phyloP scores from a whole-genome alignment of 2,113 vertebrate genomes.

The Dromiciops gliroides region DNA sequence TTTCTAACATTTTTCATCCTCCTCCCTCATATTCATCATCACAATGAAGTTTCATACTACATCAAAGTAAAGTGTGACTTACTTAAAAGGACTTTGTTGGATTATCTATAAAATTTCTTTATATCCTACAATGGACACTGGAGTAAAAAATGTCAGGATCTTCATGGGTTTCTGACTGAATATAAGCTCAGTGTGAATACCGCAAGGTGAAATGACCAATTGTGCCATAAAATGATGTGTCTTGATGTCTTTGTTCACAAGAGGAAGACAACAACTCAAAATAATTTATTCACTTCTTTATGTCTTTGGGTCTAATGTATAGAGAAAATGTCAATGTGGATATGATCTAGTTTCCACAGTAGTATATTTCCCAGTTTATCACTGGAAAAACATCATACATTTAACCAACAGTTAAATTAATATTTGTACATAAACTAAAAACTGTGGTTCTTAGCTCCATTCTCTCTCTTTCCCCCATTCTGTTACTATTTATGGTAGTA shows the following conservation, averaged over 20 bases:
- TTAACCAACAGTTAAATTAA: neutral
- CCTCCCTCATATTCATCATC: neutral
- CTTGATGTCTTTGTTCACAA: neutral
- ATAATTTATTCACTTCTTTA: neutral
- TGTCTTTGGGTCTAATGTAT: neutral
- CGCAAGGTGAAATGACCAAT: neutral
- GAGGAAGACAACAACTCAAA: neutral
- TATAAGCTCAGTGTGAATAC: neutral
- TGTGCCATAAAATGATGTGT: neutral
- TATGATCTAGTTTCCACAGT: neutral
- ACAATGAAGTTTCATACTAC: neutral
- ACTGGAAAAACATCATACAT: neutral
- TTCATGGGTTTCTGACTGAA: neutral
- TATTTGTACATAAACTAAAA: neutral
- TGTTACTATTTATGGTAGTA: neutral
- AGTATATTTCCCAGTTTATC: neutral
- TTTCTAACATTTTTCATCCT: neutral
- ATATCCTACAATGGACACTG: neutral
- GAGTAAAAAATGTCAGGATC: neutral
- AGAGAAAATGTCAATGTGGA: neutral
- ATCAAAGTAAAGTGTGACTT: neutral
- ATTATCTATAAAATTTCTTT: neutral
- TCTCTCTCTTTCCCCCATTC: neutral
- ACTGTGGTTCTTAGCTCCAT: neutral
- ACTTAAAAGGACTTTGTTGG: neutral